Conservation (phyloP, 2,113 vertebrate species). For the Chaetura pelagica region DNA sequence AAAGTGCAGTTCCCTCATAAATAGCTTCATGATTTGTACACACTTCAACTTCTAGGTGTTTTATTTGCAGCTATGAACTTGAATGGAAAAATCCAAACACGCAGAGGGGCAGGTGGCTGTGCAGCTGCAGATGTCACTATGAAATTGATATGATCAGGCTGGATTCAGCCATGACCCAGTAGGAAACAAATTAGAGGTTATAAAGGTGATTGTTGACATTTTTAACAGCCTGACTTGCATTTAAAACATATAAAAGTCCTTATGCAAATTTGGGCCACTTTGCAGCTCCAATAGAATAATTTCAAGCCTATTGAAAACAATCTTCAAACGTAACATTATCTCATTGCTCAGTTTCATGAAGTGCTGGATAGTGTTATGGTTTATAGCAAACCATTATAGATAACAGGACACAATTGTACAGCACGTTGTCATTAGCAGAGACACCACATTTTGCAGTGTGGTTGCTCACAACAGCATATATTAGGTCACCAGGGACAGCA, state of each 20-base stretch:
- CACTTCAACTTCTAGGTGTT: not conserved
- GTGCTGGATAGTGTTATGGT: not conserved
- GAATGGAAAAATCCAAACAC: not conserved
- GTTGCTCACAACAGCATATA: not conserved
- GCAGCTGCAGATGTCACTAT: conserved; percentile 25
- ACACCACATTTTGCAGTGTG: not conserved
- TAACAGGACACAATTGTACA: not conserved
- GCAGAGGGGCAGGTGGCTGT: conserved; percentile 25
- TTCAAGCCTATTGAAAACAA: conserved; percentile 33
- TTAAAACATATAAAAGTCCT: conserved; percentile 33
- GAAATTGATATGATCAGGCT: conserved; percentile 15
- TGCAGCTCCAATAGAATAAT: conserved; percentile 7
- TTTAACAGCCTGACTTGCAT: conserved; percentile 27
- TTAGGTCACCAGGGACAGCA: not conserved
- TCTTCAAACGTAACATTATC: not conserved
- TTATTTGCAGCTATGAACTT: conserved; percentile 1
- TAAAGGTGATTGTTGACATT: not conserved
- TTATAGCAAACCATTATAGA: conserved; percentile 30
- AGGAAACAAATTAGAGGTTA: conserved; percentile 39
- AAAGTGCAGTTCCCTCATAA: not conserved
- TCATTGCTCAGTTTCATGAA: not conserved
- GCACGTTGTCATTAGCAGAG: not conserved
- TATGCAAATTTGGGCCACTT: conserved; percentile 45
- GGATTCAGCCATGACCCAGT: not conserved
- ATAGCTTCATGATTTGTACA: not conserved